Conservation (phyloP, 2,113 vertebrate genomes). For the Eolophus roseicapilla region DNA sequence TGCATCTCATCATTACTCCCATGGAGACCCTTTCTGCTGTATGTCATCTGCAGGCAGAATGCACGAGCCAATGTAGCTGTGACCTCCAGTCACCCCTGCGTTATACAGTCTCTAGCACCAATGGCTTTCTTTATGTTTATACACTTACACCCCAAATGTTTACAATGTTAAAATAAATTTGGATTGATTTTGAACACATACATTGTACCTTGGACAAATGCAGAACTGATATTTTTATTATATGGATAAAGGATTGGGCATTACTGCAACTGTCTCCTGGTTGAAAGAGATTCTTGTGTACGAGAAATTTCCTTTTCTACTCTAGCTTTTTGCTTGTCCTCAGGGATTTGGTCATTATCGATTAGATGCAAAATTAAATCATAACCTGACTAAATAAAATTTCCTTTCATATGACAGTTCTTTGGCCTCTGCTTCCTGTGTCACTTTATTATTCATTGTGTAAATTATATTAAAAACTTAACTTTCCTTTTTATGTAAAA, state of each 20-base stretch:
- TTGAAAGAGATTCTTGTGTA: background rate
- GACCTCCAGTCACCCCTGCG: background rate
- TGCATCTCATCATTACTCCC: background rate
- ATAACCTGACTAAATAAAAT: slow-evolving; percentile 15
- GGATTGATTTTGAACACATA: background rate
- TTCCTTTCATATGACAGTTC: slow-evolving; percentile 34
- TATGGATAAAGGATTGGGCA: background rate
- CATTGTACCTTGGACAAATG: background rate
- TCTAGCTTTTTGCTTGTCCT: background rate
- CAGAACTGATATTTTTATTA: background rate
- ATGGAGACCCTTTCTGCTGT: background rate
- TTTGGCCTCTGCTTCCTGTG: slow-evolving; percentile 7
- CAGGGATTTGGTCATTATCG: background rate
- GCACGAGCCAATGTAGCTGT: rapidly evolving
- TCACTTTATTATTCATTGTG: slow-evolving; percentile 18
- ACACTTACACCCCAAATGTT: background rate
- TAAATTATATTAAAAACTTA: slow-evolving; percentile 52
- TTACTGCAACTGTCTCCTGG: background rate
- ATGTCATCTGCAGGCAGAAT: background rate
- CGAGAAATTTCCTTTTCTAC: background rate
- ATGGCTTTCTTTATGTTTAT: rapidly evolving
- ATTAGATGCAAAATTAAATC: slow-evolving; percentile 27
- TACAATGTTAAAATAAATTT: background rate
- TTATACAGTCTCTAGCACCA: background rate
- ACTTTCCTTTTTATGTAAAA: slow-evolving; percentile 23